Percentiles rank a stretch among this genome's conserved stretches.
Conservation (phyloP, 2,888 invertebrate genomes). For the Pheosia tremula region DNA sequence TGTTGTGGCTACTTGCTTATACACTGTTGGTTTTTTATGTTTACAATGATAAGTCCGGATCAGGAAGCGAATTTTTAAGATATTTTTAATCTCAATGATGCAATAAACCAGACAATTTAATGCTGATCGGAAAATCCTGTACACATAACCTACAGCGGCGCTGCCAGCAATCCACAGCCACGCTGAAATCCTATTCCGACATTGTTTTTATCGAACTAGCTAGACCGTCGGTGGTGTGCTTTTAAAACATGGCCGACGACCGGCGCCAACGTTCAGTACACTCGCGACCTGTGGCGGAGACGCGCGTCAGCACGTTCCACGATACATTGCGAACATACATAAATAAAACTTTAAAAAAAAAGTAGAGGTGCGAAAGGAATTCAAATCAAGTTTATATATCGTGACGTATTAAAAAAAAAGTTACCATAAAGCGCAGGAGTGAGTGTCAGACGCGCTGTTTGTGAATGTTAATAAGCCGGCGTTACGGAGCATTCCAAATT, state of each 20-base stretch:
- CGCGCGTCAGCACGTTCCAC: constrained; percentile 60
- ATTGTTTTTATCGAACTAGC: constrained; percentile 64
- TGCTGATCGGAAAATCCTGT: constrained; percentile 16
- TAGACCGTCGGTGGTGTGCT: constrained; percentile 59
- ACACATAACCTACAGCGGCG: constrained; percentile 26
- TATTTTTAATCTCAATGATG: constrained; percentile 2
- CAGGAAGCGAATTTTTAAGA: constrained; percentile 3
- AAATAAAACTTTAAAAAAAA: constrained; percentile 40
- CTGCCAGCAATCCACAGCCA: constrained; percentile 46
- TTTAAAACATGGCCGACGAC: constrained; percentile 71
- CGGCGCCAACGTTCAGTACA: constrained; percentile 66
- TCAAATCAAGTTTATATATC: constrained; percentile 28
- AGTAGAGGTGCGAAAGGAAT: constrained; percentile 43
- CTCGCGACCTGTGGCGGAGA: constrained; percentile 65
- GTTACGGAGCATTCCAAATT: constrained; percentile 54
- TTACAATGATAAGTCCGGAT: neutral
- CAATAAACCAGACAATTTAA: constrained; percentile 1
- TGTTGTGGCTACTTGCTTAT: no score
- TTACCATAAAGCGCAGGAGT: constrained; percentile 55
- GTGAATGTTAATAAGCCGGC: constrained; percentile 65
- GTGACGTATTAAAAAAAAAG: constrained; percentile 39
- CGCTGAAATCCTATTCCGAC: constrained; percentile 60
- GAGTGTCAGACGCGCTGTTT: constrained; percentile 55
- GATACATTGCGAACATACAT: constrained; percentile 43
- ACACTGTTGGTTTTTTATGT: neutral